These are phyloP conservation scores for Tetragonisca angustula DNA, from an alignment of 2,888 invertebrate genomes.

Conservation along the genomic window DNA sequence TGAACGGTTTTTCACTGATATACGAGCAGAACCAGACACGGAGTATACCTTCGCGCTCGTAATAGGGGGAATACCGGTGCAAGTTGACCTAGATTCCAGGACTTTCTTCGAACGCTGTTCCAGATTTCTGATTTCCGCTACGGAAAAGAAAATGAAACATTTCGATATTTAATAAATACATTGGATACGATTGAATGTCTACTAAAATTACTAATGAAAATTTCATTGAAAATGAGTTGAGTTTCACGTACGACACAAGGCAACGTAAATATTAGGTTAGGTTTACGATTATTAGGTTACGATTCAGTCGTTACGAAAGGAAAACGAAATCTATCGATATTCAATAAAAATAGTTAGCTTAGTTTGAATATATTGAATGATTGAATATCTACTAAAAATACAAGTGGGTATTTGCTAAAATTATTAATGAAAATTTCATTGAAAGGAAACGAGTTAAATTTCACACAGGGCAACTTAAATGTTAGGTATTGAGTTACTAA, in stretches of 20 bases:
- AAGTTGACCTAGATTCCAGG: constrained; percentile 29
- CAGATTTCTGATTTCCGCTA: background rate
- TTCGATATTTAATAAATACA: background rate
- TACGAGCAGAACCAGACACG: constrained; percentile 26
- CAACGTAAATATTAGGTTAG: too few relatives aligned
- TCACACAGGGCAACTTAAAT: background rate
- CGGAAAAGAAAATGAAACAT: background rate
- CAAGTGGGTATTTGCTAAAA: background rate
- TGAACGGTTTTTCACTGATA: constrained; percentile 59
- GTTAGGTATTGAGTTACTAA: too few relatives aligned
- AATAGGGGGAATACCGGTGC: constrained; percentile 49
- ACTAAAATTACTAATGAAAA: too few relatives aligned
- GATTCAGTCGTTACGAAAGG: too few relatives aligned
- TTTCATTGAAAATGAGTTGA: too few relatives aligned
- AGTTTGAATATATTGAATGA: background rate
- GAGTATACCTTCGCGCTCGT: background rate
- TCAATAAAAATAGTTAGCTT: too few relatives aligned
- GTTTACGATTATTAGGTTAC: too few relatives aligned
- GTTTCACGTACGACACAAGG: too few relatives aligned
- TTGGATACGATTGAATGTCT: background rate
- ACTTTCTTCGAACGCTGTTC: constrained; percentile 23
- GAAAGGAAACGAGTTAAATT: too few relatives aligned
- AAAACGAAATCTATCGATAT: too few relatives aligned
- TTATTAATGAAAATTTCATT: background rate
- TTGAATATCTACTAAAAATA: background rate